Base-by-base conservation (phyloP, 2,797 vertebrate genomes). In the Protosalanx chinensis region DNA sequence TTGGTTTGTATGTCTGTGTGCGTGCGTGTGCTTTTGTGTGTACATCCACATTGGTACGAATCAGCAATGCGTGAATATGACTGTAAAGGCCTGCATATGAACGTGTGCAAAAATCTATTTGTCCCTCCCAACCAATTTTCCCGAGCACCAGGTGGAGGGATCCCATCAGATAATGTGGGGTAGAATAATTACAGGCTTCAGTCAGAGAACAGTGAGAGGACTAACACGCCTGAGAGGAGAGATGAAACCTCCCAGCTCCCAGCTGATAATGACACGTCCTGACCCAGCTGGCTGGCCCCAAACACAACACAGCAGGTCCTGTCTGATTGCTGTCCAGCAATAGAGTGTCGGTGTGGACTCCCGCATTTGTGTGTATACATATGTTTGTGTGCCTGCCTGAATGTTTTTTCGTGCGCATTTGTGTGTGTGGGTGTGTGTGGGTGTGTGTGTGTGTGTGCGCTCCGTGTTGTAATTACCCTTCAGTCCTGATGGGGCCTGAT, bases 321-420 rank as follows among this genome's bases (percentile, higher is more conserved):
- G 86, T 85, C 79, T 87, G 76, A 88, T 87, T 80, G 72, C 69
- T 70, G 74, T 78, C 62, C 73, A 82, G 73, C 79, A 5, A 64
- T 65, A 6, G 51, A 3, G 35, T 29, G n/a, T 8, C 8, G 27
- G 58, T 60, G 58, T 60, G n/a, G 18, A 20, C 12, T 5, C 7
- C 18, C 20, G 8, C 20, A 20, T 60, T 5, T 60, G 58, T 60
- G 51, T 56, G 51, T 56, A 5, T 56, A n/a, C 18, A n/a, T 46
- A 13, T 8, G 41, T 46, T 46, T 46, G 41, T 46, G 41, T 46
- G 41, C 41, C 41, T 13, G 41, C 41, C 10, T 58, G 23, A 58
- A n/a, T 20, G 20, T 58, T 35, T 29, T 6, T 10, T n/a, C n/a
- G 53, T 57, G 53, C 18, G 53, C n/a, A 16, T 58, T 1, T 58